A percentile compares a stretch with the other conserved stretches of the same genome.
Evolutionary conservation across 2,113 vertebrate species (phyloP).

Genomic region (Cynopterus brachyotis): DNA sequence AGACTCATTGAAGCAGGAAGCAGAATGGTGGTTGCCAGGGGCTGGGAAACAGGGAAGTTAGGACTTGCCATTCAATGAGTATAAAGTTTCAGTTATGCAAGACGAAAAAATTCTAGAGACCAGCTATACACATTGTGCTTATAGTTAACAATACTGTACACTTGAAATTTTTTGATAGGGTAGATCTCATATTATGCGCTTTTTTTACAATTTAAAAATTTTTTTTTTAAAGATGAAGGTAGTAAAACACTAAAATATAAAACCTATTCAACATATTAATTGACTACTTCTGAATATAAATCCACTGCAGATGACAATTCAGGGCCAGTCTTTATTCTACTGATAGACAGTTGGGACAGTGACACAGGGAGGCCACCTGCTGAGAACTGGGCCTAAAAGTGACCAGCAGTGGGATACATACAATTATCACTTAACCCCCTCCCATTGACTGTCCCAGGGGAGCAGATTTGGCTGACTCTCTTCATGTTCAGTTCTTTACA

Average conservation of each 20-base stretch:
- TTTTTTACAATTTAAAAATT: neutral
- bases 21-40: neutral
- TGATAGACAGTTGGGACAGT: neutral
- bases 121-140: neutral
- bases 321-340: neutral
- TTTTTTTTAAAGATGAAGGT: too few relatives aligned
- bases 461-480: neutral
- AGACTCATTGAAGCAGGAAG: neutral
- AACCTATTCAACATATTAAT: neutral
- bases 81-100: neutral
- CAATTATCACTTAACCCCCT: neutral
- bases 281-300: conserved; percentile 44
- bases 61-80: neutral
- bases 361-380: neutral
- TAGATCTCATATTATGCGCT: neutral
- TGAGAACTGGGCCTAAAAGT: neutral
- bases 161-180: neutral
- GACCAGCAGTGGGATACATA: neutral
- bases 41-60: neutral
- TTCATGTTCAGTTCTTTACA: neutral
- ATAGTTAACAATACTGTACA: neutral
- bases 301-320: neutral
- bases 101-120: neutral
- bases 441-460: neutral
- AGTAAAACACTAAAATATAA: neutral